phyloP scores from a whole-genome alignment of 2,797 vertebrate species.

The Pseudochromis fuscus region DNA sequence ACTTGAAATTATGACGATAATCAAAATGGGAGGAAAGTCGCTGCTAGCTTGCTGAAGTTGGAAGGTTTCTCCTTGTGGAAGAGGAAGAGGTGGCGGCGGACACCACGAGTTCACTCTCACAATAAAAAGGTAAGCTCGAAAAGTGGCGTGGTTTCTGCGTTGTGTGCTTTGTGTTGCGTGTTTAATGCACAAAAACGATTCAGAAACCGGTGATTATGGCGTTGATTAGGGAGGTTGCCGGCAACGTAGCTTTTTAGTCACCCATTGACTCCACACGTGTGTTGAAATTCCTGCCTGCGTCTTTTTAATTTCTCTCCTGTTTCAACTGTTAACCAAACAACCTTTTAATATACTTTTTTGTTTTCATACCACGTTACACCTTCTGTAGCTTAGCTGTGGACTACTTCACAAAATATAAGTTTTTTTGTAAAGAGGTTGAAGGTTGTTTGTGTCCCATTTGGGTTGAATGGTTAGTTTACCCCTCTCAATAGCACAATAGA shows the following conservation, averaged over 20 bases:
- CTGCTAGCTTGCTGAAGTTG: conserved; percentile 83
- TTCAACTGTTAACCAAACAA: conserved; percentile 12
- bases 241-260: conserved; percentile 62
- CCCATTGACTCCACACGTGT: conserved; percentile 79
- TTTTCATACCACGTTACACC: background rate
- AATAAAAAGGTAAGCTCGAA: conserved; percentile 75
- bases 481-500: background rate
- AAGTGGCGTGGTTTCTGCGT: conserved; percentile 17
- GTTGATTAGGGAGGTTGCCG: conserved; percentile 64
- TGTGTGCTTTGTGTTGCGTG: conserved; percentile 11
- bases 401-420: conserved; percentile 49
- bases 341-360: background rate
- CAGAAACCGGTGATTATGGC: conserved; percentile 57
- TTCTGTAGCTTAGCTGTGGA: conserved; percentile 7
- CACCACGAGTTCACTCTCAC: conserved; percentile 82
- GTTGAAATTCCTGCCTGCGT: conserved; percentile 55
- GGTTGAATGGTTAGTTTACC: background rate
- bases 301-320: conserved; percentile 16
- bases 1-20: conserved; percentile 81
- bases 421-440: conserved; percentile 42
- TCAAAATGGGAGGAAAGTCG: conserved; percentile 85
- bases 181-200: conserved; percentile 23
- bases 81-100: conserved; percentile 82
- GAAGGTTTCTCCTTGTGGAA: conserved; percentile 82
- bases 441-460: conserved; percentile 7